Percentiles rank a stretch among this genome's conserved stretches.
Evolutionary conservation across 1,140 invertebrate genomes (phyloP).

Genomic region (Drosophila eugracilis): DNA sequence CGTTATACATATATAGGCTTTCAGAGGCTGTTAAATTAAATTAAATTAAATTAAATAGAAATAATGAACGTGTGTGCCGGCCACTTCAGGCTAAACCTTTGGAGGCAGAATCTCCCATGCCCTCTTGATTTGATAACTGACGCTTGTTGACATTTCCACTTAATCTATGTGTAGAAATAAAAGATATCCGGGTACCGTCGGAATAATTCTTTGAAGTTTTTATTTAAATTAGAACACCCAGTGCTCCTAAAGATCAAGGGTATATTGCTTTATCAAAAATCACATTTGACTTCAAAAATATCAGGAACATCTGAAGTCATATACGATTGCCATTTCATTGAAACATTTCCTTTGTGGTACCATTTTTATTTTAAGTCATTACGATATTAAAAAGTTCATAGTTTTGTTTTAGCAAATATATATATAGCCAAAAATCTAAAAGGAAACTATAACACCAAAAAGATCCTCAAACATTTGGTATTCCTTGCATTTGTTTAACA

Average conservation of each 20-base stretch:
- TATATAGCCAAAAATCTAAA: too few relatives aligned
- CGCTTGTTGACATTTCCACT: slow-evolving; percentile 9
- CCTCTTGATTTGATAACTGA: slow-evolving; percentile 3
- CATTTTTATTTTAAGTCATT: too few relatives aligned
- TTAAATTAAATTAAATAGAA: slow-evolving; percentile 7
- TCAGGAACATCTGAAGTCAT: neutral
- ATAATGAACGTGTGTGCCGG: neutral
- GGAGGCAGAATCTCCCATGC: too few relatives aligned
- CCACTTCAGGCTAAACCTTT: neutral
- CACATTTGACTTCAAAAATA: neutral
- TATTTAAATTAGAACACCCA: neutral
- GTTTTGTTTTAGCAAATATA: too few relatives aligned
- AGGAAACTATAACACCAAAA: neutral
- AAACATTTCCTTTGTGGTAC: too few relatives aligned
- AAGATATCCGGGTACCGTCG: slow-evolving; percentile 1
- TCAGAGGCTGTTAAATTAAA: neutral
- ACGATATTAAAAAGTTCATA: too few relatives aligned
- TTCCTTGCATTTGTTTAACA: slow-evolving; percentile 22
- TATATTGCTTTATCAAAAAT: neutral
- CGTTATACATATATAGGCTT: neutral
- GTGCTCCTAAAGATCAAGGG: neutral
- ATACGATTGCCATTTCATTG: too few relatives aligned
- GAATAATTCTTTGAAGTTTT: slow-evolving; percentile 21
- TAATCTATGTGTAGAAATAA: neutral
- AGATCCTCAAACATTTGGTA: too few relatives aligned